These are phyloP conservation scores for Lerista edwardsae DNA, from an alignment of 2,797 vertebrate genomes.

Conservation along the genomic window DNA sequence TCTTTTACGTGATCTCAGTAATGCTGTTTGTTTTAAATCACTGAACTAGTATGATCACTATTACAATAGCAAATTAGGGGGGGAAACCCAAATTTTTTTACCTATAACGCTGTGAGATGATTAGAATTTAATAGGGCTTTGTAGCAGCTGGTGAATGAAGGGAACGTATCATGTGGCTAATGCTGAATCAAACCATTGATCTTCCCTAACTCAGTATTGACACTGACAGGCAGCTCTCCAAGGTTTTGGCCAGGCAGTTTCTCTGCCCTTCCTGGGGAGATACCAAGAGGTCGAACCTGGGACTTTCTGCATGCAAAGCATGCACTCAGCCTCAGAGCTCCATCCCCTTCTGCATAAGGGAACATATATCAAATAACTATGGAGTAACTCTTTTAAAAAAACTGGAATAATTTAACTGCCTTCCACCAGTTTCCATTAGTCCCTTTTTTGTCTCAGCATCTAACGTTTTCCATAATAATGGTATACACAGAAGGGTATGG, in stretches of 20 bases:
- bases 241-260: no score
- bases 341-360: background rate
- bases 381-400: slow-evolving; percentile 40
- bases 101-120: slow-evolving; percentile 39
- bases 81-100: slow-evolving; percentile 34
- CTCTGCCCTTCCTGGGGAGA: no score
- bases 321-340: no score
- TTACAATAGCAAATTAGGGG: slow-evolving; percentile 25
- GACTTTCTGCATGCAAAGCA: no score
- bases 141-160: slow-evolving; percentile 30
- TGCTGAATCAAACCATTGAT: no score
- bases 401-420: slow-evolving; percentile 42
- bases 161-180: no score
- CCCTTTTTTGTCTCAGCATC: slow-evolving; percentile 5
- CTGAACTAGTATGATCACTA: slow-evolving; percentile 38
- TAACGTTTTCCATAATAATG: slow-evolving; percentile 9
- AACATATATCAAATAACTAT: slow-evolving; percentile 12
- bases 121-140: slow-evolving; percentile 42
- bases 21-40: slow-evolving; percentile 49
- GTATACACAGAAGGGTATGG: slow-evolving; percentile 22
- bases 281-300: no score
- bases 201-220: no score
- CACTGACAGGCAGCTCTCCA: no score
- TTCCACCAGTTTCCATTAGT: slow-evolving; percentile 5
- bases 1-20: slow-evolving; percentile 61